Conservation (phyloP, 1,140 invertebrate genomes). For the Lethocerus indicus region DNA sequence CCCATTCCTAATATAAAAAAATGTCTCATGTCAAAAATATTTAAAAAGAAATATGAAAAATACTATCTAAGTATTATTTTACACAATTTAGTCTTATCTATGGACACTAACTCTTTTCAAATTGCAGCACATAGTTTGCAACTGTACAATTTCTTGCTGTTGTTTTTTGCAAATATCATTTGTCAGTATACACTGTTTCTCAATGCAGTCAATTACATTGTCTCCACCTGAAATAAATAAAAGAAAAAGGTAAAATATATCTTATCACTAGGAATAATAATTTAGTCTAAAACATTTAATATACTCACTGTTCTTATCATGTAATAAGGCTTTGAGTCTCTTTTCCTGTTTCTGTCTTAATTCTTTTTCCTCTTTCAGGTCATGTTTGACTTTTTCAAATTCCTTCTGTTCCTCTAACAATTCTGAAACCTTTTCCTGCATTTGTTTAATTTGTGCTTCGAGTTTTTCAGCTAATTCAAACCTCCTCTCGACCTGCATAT, state of each 20-base stretch:
- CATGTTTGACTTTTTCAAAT: constrained; percentile 19
- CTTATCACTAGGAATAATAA: no score
- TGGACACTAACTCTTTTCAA: constrained; percentile 12
- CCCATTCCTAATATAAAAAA: constrained; percentile 35
- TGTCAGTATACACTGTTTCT: constrained; percentile 39
- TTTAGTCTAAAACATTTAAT: no score
- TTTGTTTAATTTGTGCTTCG: constrained; percentile 32
- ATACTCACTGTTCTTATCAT: constrained; percentile 13
- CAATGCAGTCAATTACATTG: constrained; percentile 21
- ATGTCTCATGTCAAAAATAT: background rate
- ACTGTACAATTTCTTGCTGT: constrained; percentile 37
- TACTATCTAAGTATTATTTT: no score
- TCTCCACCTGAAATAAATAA: constrained; percentile 17
- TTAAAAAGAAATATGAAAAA: constrained; percentile 5
- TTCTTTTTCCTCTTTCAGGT: constrained; percentile 12
- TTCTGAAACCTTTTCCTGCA: constrained; percentile 13
- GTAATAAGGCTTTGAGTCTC: constrained; percentile 9
- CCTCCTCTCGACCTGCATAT: constrained; percentile 47
- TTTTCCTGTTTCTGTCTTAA: constrained; percentile 6
- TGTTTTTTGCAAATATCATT: constrained; percentile 50
- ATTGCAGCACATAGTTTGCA: constrained; percentile 12
- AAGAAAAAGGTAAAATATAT: no score
- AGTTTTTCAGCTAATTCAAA: constrained; percentile 39
- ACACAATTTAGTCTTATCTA: background rate
- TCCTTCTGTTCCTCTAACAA: constrained; percentile 23